Conservation (phyloP, 2,113 vertebrate species). For the Crotalus tigris region DNA sequence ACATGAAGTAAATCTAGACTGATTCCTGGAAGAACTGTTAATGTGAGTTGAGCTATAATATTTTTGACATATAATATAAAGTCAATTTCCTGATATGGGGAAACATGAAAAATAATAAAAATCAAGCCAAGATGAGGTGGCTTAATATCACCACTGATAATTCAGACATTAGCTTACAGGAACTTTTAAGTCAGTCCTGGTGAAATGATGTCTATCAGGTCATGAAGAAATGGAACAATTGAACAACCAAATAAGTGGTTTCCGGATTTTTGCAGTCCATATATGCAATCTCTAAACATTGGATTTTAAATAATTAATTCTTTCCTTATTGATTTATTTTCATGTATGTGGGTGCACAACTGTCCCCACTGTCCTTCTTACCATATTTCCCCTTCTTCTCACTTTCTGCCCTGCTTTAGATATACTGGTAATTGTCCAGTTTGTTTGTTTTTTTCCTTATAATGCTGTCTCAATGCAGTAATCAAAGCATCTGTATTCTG, state of each 20-base stretch:
- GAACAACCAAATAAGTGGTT: background rate
- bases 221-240: background rate
- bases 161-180: background rate
- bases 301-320: too few species aligned
- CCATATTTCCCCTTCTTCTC: too few species aligned
- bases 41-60: background rate
- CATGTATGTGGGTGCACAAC: too few species aligned
- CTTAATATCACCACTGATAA: background rate
- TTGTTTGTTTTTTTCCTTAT: background rate
- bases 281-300: too few species aligned
- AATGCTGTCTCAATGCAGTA: background rate
- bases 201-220: background rate
- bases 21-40: background rate
- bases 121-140: background rate
- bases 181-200: background rate
- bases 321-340: too few species aligned
- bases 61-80: background rate
- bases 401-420: background rate
- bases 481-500: background rate
- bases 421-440: background rate
- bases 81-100: background rate
- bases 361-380: too few species aligned
- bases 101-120: background rate
- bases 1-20: background rate
- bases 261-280: background rate